Evolutionary conservation across 2,113 vertebrate genomes (phyloP).

Genomic region (Reinhardtius hippoglossoides): DNA sequence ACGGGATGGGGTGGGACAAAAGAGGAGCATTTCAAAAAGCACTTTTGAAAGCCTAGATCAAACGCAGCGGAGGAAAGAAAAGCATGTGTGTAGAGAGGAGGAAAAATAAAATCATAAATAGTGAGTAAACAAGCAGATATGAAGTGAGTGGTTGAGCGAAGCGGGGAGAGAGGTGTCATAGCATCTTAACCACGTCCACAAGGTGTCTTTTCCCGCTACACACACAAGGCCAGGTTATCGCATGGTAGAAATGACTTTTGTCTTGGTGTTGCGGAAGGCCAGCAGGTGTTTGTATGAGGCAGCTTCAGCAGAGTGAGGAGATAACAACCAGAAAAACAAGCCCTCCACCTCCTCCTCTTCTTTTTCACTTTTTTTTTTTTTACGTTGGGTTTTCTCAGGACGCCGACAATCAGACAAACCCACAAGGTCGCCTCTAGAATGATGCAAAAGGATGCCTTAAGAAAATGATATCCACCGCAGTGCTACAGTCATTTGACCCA

Average conservation of each 20-base stretch:
- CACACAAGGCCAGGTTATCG: conserved; percentile 47
- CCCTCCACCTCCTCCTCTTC: conserved; percentile 44
- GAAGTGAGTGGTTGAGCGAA: conserved; percentile 50
- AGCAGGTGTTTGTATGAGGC: conserved; percentile 77
- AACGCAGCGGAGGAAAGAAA: conserved; percentile 58
- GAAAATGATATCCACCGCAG: not conserved
- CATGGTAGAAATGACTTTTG: conserved; percentile 50
- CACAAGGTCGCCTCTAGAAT: conserved; percentile 14
- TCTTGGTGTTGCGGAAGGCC: conserved; percentile 57
- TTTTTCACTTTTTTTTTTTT: conserved; percentile 37
- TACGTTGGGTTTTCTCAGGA: conserved; percentile 33
- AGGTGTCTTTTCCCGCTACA: conserved; percentile 33
- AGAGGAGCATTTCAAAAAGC: conserved; percentile 74
- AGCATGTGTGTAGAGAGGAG: conserved; percentile 22
- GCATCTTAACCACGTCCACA: conserved; percentile 61
- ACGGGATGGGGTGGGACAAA: conserved; percentile 62
- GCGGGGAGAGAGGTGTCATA: conserved; percentile 45
- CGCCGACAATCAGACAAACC: conserved; percentile 14
- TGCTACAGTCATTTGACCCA: not conserved
- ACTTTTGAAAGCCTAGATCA: conserved; percentile 76
- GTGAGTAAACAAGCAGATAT: conserved; percentile 66
- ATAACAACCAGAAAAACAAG: conserved; percentile 76
- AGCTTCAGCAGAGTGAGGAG: conserved; percentile 72
- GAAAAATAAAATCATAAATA: conserved; percentile 62
- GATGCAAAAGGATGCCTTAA: not conserved